phyloP scores from a whole-genome alignment of 2,113 vertebrate species.

The Gallinago media region DNA sequence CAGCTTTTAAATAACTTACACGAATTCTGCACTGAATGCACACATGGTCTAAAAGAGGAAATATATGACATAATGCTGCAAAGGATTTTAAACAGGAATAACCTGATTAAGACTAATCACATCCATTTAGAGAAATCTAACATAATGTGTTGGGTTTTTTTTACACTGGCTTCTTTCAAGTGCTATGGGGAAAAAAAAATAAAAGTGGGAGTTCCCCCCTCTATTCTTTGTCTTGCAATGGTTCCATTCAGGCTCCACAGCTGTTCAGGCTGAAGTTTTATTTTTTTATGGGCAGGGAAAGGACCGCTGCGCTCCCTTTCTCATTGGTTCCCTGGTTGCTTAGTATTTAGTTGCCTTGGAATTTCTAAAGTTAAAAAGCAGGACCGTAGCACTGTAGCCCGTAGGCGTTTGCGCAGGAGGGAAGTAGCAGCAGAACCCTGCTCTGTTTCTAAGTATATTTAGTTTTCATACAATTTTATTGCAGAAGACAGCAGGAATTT shows the following conservation, averaged over 20 bases:
- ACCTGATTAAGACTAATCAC: background rate
- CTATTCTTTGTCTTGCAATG: background rate
- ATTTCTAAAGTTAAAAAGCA: constrained; percentile 61
- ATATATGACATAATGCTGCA: background rate
- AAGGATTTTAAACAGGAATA: background rate
- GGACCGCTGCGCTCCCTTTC: background rate
- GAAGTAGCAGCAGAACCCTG: constrained; percentile 68
- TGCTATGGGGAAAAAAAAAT: background rate
- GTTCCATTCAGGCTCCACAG: background rate
- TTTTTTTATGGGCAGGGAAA: constrained; percentile 2
- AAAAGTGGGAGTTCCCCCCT: background rate
- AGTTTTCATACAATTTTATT: constrained; percentile 40
- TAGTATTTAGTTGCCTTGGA: constrained; percentile 79
- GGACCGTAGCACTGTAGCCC: constrained; percentile 44
- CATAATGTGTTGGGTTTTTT: background rate
- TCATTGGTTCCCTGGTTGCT: constrained; percentile 76
- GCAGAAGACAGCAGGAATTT: constrained; percentile 69
- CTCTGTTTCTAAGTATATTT: constrained; percentile 74
- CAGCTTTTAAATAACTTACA: constrained; percentile 12
- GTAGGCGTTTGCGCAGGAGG: constrained; percentile 78
- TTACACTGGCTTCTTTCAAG: background rate
- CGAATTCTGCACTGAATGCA: background rate
- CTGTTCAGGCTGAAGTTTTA: constrained; percentile 13
- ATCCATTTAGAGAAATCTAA: background rate
- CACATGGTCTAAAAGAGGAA: background rate